phyloP scores from a whole-genome alignment of 2,113 vertebrate species.

The Penelope pileata region DNA sequence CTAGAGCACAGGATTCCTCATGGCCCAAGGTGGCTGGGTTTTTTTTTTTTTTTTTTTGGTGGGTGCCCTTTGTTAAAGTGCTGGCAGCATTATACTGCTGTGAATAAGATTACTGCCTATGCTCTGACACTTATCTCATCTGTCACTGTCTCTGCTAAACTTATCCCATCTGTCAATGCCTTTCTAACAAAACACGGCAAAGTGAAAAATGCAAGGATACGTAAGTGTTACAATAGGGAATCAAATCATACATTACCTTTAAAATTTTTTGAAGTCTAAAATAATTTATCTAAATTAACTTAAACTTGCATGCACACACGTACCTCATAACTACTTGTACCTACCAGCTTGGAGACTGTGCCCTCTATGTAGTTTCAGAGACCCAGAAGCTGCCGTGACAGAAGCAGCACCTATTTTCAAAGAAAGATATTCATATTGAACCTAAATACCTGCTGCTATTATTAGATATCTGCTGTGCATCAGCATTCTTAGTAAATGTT shows the following conservation, averaged over 20 bases:
- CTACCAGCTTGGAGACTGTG: constrained; percentile 61
- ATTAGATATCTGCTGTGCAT: background rate
- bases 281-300: background rate
- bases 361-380: constrained; percentile 55
- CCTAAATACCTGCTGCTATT: background rate
- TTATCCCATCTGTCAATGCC: constrained; percentile 60
- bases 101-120: constrained; percentile 43
- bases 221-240: background rate
- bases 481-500: background rate
- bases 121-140: constrained; percentile 57
- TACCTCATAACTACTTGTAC: background rate
- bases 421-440: background rate
- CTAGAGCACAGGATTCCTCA: background rate
- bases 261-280: background rate
- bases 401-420: constrained; percentile 62
- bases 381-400: constrained; percentile 59
- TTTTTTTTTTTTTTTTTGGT: background rate
- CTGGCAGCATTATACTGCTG: constrained; percentile 25
- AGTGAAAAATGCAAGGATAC: constrained; percentile 4
- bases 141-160: constrained; percentile 58
- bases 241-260: background rate
- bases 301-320: background rate
- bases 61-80: constrained; percentile 20
- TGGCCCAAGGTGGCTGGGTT: background rate
- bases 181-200: constrained; percentile 38